Base-by-base conservation (phyloP, 1,140 invertebrate genomes). In the Meloidogyne exigua region DNA sequence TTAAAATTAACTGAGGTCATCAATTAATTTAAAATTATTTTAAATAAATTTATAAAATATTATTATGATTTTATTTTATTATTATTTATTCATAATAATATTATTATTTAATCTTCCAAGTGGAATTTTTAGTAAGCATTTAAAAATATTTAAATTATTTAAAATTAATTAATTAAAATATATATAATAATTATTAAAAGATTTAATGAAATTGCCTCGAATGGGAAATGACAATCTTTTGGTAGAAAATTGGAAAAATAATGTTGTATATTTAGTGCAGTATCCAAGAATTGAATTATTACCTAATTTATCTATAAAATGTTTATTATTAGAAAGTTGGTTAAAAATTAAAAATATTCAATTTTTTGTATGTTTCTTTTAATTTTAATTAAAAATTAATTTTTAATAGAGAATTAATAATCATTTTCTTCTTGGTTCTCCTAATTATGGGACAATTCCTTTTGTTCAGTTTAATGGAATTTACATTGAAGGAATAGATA, bases 321-420 rank as follows among this genome's bases (percentile, higher is more conserved):
- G 42, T 57, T 57, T 57, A 5, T 57, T 57, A 57, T 15, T 57
- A n/a, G 49, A 57, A 57, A 57, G 49, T 57, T 57, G 49, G 49
- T n/a, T 57, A 57, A 57, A 57, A 57, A 57, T 57, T n/a, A 57
- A 57, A 57, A 57, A 57, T 57, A 57, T 57, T 57, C 49, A 57
- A 57, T 57, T 57, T 57, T 57, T n/a, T 57, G 49, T 57, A 57
- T 5, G 7, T 57, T 57, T 5, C 7, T 32, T 3, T 32, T 32
- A 32, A 32, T 32, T n/a, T n/a, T 7, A 57, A 57, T n/a, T 5
- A 57, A 39, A 7, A 9, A 39, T 7, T 39, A 9, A 9, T 39
- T 9, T 32, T 39, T 39, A 9, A 39, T 57, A 57, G 49, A 57
- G 18, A 57, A 57, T 57, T 57, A 57, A 57, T 57, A 57, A 57